A percentile compares a stretch with the other conserved stretches of the same genome.
Evolutionary conservation across 1,140 invertebrate genomes (phyloP).

Genomic region (Reticulitermes speratus): DNA sequence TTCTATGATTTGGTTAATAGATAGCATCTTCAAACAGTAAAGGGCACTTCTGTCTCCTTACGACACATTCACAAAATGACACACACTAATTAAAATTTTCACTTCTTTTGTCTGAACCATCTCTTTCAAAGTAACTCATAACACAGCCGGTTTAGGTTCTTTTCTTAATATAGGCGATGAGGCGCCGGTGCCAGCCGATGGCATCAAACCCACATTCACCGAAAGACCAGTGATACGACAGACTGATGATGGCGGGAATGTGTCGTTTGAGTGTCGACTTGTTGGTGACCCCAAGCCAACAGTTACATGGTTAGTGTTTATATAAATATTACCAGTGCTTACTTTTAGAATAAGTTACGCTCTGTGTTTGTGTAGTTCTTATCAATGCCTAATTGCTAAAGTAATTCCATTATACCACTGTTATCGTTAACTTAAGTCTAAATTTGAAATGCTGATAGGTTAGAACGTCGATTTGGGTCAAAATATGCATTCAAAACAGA

Average conservation of each 20-base stretch:
- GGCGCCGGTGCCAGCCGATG: conserved; percentile 83
- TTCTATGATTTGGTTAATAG: background rate
- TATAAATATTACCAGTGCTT: background rate
- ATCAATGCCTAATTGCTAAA: too few relatives aligned
- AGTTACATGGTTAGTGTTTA: conserved; percentile 79
- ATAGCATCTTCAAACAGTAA: background rate
- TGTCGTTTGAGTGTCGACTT: conserved; percentile 93
- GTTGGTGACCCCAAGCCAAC: conserved; percentile 91
- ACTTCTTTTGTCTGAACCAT: background rate
- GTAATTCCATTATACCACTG: too few relatives aligned
- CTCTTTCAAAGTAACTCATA: conserved; percentile 34
- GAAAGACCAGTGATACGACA: conserved; percentile 94
- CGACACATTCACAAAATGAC: background rate
- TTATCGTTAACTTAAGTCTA: too few relatives aligned
- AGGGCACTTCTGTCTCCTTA: background rate
- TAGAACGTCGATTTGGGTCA: too few relatives aligned
- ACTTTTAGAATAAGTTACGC: background rate
- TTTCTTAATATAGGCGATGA: conserved; percentile 74
- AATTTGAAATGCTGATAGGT: too few relatives aligned
- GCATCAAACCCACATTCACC: conserved; percentile 92
- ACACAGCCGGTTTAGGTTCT: conserved; percentile 42
- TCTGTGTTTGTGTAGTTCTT: too few relatives aligned
- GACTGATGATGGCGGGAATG: conserved; percentile 87
- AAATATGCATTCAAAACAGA: too few relatives aligned
- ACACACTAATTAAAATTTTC: background rate